phyloP scores from a whole-genome alignment of 2,888 invertebrate species.

The Lepidonotus clava region DNA sequence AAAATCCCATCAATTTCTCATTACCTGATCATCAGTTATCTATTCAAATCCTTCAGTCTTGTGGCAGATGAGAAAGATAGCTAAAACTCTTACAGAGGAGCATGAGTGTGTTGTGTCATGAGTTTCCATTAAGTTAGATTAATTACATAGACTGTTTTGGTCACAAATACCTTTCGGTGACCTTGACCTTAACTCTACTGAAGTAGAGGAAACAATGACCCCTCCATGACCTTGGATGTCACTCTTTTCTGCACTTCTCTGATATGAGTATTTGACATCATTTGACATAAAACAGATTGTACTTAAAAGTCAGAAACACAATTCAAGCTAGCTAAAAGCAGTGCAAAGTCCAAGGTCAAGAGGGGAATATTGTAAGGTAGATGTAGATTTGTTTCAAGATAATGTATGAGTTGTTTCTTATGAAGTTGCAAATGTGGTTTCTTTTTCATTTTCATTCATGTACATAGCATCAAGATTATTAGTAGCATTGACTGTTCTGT shows the following conservation, averaged over 20 bases:
- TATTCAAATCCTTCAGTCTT: no score
- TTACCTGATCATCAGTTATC: no score
- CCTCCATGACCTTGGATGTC: background rate
- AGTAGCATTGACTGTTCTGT: conserved; percentile 28
- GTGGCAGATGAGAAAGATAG: no score
- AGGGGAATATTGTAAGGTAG: background rate
- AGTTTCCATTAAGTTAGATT: no score
- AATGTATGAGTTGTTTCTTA: no score
- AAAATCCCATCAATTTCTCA: no score
- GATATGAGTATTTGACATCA: background rate
- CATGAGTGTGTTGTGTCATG: no score
- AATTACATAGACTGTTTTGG: no score
- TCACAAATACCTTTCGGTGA: background rate
- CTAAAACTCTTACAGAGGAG: no score
- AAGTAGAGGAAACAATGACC: conserved; percentile 34
- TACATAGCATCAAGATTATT: conserved; percentile 11
- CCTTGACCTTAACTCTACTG: conserved; percentile 26
- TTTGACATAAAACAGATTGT: background rate
- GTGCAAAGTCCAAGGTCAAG: background rate
- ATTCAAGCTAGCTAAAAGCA: background rate
- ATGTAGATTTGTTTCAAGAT: conserved; percentile 37
- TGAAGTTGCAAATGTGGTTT: conserved; percentile 8
- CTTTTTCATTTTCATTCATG: conserved; percentile 2
- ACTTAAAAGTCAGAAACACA: conserved; percentile 12
- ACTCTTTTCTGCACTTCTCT: background rate